Percentiles rank a stretch among this genome's conserved stretches.
Evolutionary conservation across 1,140 invertebrate genomes (phyloP).

Genomic region (Brachionus rotundiformis): DNA sequence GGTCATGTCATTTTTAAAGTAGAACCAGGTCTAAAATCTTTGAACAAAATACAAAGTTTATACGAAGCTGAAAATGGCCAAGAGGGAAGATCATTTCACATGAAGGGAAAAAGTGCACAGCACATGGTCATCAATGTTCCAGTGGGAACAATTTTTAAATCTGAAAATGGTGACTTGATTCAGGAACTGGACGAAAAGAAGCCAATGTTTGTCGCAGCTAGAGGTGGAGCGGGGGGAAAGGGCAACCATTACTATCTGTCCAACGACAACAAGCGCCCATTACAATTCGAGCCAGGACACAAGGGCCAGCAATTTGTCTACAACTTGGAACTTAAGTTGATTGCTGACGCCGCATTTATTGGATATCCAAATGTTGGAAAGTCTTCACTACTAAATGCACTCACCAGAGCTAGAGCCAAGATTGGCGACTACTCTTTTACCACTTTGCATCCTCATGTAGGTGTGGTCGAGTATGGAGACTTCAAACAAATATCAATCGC

Average conservation of each 20-base stretch:
- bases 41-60: slow-evolving; percentile 42
- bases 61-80: slow-evolving; percentile 45
- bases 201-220: slow-evolving; percentile 84
- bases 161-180: slow-evolving; percentile 68
- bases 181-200: slow-evolving; percentile 73
- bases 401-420: slow-evolving; percentile 86
- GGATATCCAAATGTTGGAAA: slow-evolving; percentile 96
- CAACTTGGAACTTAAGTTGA: slow-evolving; percentile 80
- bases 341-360: slow-evolving; percentile 90
- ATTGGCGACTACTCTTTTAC: slow-evolving; percentile 95
- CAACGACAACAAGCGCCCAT: slow-evolving; percentile 77
- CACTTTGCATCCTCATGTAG: slow-evolving; percentile 85
- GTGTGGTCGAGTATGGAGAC: slow-evolving; percentile 89
- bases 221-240: slow-evolving; percentile 86
- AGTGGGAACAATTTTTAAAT: slow-evolving; percentile 79
- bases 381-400: slow-evolving; percentile 83
- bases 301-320: slow-evolving; percentile 72
- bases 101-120: slow-evolving; percentile 38
- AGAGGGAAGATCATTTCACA: slow-evolving; percentile 26
- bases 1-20: slow-evolving; percentile 83
- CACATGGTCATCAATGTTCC: slow-evolving; percentile 68
- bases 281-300: slow-evolving; percentile 83
- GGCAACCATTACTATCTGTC: slow-evolving; percentile 89
- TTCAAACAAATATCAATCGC: slow-evolving; percentile 50
- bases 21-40: slow-evolving; percentile 39